Evolutionary conservation across 2,888 invertebrate species (phyloP).

Genomic region (Agriotes lineatus): DNA sequence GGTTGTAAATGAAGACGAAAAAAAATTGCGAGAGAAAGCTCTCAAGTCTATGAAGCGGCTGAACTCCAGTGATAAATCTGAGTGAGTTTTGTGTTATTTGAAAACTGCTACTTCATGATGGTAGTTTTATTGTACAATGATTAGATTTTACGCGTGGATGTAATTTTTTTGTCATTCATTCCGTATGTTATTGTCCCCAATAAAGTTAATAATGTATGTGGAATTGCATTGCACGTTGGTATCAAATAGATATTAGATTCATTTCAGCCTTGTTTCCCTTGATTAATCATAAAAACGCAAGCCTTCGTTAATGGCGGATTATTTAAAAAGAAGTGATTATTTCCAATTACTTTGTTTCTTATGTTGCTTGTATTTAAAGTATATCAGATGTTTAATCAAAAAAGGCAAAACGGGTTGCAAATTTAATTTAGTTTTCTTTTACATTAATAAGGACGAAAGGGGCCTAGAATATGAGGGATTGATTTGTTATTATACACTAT

Average conservation of each 20-base stretch:
- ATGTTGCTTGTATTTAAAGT: too few relatives aligned
- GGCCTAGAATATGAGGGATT: too few relatives aligned
- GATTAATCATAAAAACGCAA: too few relatives aligned
- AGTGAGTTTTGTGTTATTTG: constrained; percentile 50
- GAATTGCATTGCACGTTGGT: constrained; percentile 40
- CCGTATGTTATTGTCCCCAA: constrained; percentile 56
- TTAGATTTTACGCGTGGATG: constrained; percentile 52
- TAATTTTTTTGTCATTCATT: constrained; percentile 56
- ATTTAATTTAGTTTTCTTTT: too few relatives aligned
- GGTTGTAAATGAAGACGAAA: constrained; percentile 85
- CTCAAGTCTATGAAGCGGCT: constrained; percentile 91
- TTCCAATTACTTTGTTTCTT: too few relatives aligned
- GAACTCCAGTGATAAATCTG: constrained; percentile 71
- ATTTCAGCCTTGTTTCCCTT: constrained; percentile 17
- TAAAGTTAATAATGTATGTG: constrained; percentile 56
- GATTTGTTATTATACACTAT: too few relatives aligned
- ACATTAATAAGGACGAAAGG: too few relatives aligned
- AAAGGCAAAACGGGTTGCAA: too few relatives aligned
- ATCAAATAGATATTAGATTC: constrained; percentile 32
- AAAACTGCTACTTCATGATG: constrained; percentile 37
- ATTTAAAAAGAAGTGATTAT: too few relatives aligned
- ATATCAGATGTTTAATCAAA: too few relatives aligned
- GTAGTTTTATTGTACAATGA: constrained; percentile 43
- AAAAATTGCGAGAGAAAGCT: constrained; percentile 89
- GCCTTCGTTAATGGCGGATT: too few relatives aligned